Conservation (phyloP, 2,797 vertebrate genomes). For the Allobates femoralis region DNA sequence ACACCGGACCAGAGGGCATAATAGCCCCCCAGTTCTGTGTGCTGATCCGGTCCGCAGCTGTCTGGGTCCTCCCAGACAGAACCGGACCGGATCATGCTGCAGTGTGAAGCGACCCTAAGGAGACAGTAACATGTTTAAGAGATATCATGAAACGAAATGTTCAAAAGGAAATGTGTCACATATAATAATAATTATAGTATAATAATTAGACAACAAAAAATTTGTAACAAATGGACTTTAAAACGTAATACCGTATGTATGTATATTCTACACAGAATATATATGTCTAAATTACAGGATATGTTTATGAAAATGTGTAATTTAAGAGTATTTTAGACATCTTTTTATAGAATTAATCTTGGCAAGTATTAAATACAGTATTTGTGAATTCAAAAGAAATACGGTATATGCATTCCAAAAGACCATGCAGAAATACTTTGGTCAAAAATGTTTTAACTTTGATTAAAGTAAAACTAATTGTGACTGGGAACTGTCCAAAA, state of each 20-base stretch:
- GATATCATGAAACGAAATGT: too few species aligned
- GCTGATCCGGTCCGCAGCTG: too few species aligned
- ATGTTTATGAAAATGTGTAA: neutral
- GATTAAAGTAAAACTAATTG: slow-evolving; percentile 5
- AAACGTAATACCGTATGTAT: neutral
- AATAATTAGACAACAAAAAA: neutral
- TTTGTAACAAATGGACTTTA: neutral
- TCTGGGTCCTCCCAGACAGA: too few species aligned
- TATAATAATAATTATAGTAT: neutral
- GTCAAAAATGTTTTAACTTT: slow-evolving; percentile 3
- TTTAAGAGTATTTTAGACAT: neutral
- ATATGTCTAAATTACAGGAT: neutral
- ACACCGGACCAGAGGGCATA: too few species aligned
- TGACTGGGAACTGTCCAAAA: neutral
- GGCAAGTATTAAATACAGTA: neutral
- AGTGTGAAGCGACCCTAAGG: too few species aligned
- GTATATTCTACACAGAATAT: neutral
- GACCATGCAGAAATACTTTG: neutral
- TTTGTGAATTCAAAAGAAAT: neutral
- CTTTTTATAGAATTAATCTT: neutral
- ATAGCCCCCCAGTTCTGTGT: too few species aligned
- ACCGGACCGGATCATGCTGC: too few species aligned
- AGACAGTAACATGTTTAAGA: too few species aligned
- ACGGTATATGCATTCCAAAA: neutral
- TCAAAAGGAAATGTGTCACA: too few species aligned